These are phyloP conservation scores for Magallana ariakensis DNA, from an alignment of 1,140 invertebrate genomes.

Conservation along the genomic window DNA sequence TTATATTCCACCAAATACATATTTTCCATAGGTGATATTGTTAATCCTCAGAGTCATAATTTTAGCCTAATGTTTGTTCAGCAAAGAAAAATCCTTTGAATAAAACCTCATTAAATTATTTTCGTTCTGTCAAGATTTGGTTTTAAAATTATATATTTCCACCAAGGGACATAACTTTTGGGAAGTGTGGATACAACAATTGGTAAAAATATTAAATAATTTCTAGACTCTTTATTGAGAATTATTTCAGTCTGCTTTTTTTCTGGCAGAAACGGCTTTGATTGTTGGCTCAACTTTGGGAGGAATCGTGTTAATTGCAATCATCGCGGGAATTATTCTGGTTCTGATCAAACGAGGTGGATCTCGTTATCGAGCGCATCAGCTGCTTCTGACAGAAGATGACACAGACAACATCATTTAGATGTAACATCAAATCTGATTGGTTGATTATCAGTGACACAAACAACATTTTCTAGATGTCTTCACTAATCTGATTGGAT, in stretches of 20 bases:
- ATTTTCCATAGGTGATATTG: too few relatives aligned
- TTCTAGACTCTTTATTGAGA: too few relatives aligned
- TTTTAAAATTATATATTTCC: not conserved
- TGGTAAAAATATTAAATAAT: not conserved
- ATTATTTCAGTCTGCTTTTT: too few relatives aligned
- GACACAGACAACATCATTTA: constrained; percentile 46
- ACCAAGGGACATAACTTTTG: not conserved
- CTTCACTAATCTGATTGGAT: too few relatives aligned
- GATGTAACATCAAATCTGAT: too few relatives aligned
- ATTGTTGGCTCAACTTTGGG: constrained; percentile 18
- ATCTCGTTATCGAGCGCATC: constrained; percentile 23
- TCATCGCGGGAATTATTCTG: constrained; percentile 13
- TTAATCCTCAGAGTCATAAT: too few relatives aligned
- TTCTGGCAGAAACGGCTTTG: constrained; percentile 24
- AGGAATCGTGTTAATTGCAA: not conserved
- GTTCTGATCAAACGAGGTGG: constrained; percentile 20
- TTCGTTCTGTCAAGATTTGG: not conserved
- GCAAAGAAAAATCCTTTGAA: too few relatives aligned
- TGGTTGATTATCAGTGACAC: too few relatives aligned
- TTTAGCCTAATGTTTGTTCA: too few relatives aligned
- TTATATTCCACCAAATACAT: too few relatives aligned
- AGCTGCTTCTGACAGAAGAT: constrained; percentile 45
- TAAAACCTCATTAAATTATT: too few relatives aligned
- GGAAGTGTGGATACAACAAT: not conserved
- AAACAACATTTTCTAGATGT: too few relatives aligned